A percentile compares a stretch with the other conserved stretches of the same genome.
These are phyloP conservation scores for Zoanthus sansibaricus DNA, from an alignment of 92 coral and sea anemone genomes.

Conservation along the genomic window DNA sequence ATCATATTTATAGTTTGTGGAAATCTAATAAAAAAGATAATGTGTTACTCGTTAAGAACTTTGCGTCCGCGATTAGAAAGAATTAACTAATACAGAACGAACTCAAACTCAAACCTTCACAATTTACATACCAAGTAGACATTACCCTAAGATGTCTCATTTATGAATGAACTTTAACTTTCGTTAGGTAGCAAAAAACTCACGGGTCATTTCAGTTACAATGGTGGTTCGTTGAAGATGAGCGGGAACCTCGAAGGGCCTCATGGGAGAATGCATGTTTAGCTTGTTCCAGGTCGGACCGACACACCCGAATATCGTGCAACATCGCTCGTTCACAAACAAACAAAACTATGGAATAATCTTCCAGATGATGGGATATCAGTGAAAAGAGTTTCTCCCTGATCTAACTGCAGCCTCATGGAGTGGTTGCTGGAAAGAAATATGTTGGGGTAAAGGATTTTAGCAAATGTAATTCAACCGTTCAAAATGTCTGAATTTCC, in stretches of 20 bases:
- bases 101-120: not conserved
- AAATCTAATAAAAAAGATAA: not conserved
- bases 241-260: constrained; percentile 39
- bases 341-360: not conserved
- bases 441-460: not conserved
- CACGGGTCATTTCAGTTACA: not conserved
- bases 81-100: not conserved
- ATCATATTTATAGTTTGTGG: not conserved
- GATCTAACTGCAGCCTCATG: not conserved
- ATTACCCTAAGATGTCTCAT: not conserved
- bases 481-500: constrained; percentile 39
- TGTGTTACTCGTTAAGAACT: not conserved
- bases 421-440: not conserved
- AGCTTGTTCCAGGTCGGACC: not conserved
- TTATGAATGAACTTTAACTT: not conserved
- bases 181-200: not conserved
- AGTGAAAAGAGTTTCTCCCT: not conserved
- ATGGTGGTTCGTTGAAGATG: not conserved
- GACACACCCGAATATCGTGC: constrained; percentile 28
- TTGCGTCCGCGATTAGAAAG: not conserved
- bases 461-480: not conserved
- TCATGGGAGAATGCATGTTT: constrained; percentile 26
- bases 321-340: not conserved
- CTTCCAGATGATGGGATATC: not conserved
- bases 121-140: not conserved